Base-by-base conservation (phyloP, 2,888 invertebrate species). In the Elmis aenea region DNA sequence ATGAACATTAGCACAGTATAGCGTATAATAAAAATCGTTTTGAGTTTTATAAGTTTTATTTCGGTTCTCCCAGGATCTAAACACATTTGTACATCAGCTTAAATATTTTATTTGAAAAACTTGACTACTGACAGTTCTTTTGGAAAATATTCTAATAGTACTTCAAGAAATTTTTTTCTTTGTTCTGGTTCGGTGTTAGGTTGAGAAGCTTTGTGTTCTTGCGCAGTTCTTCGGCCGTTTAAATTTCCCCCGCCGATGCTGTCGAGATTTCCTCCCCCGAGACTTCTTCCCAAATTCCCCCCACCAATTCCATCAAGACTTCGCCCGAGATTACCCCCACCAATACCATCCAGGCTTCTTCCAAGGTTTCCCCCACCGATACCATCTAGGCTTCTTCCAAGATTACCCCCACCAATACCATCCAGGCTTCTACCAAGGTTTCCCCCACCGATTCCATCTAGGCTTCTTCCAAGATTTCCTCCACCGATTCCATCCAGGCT, bases 221-320 rank as follows among this genome's bases (percentile, higher is more conserved):
- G n/a, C n/a, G n/a, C n/a, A n/a, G n/a, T n/a, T n/a, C n/a, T n/a
- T n/a, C n/a, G n/a, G n/a, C 42, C 42, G 4, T 28, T 12, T 5
- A 46, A 15, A 22, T 41, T 29, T 10, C 46, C 46, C 3, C 47
- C 48, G 8, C 44, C 47, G 18, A 45, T 44, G 5, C 26, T 20
- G 26, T 44, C 44, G 31, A 16, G 20, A 31, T 21, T 32, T 33
- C 41, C 32, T 22, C 33, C 38, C 10, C 11, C 3, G 12, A 46
- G 13, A 14, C 33, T 14, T 8, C 43, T 38, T 24, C 43, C 40
- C 5, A 46, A 22, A n/a, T 40, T 13, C 6, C 49, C 41, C 15
- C 50, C 50, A 1, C 49, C 50, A 22, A 50, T 46, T 22, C 41
- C 34, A 16, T 48, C 48, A 6, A 48, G 11, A 22, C 36, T 33